phyloP scores from a whole-genome alignment of 2,113 vertebrate genomes.

The Cynopterus brachyotis region DNA sequence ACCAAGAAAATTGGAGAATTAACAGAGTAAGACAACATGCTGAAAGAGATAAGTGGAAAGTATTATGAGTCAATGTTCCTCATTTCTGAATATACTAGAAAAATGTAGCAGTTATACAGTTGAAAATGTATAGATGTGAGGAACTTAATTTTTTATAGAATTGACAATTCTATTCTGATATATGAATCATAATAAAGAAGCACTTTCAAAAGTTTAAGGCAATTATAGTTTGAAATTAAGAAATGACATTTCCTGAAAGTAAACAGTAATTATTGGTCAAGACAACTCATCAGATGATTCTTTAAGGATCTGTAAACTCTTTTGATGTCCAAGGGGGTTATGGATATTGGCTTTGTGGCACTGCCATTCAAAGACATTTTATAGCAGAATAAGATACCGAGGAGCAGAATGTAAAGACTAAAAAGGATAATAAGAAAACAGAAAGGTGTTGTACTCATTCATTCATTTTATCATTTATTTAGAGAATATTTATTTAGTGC shows the following conservation, averaged over 20 bases:
- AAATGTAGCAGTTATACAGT: background rate
- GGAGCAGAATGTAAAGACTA: background rate
- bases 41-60: constrained; percentile 40
- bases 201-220: background rate
- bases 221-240: background rate
- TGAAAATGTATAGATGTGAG: background rate
- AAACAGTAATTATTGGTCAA: background rate
- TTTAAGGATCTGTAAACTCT: background rate
- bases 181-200: background rate
- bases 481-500: background rate
- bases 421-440: background rate
- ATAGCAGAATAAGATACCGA: background rate
- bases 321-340: background rate
- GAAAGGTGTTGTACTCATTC: background rate
- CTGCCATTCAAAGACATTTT: background rate
- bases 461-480: background rate
- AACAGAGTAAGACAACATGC: constrained; percentile 16
- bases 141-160: background rate
- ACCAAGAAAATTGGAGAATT: constrained; percentile 6
- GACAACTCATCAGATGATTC: background rate
- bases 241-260: background rate
- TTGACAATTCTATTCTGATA: background rate
- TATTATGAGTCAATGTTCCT: background rate
- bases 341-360: background rate
- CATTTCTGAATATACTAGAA: background rate